A percentile compares a stretch with the other conserved stretches of the same genome.
phyloP scores from a whole-genome alignment of 2,797 vertebrate species.

The Anolis apletophallus region DNA sequence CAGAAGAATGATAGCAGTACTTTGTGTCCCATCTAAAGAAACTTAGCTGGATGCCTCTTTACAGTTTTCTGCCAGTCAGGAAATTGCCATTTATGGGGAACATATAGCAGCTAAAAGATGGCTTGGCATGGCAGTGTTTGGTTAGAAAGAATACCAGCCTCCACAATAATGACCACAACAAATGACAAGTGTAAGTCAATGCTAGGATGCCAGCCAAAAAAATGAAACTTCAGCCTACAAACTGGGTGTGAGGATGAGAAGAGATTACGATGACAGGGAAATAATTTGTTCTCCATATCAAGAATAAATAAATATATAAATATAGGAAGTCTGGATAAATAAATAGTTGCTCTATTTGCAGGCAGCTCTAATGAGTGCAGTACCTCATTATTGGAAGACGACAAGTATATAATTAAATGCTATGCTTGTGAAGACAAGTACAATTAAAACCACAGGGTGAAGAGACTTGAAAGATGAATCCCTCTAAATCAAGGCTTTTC shows the following conservation, averaged over 20 bases:
- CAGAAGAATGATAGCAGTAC: too few species aligned
- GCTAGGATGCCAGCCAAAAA: neutral
- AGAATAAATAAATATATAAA: neutral
- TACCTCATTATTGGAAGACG: conserved; percentile 17
- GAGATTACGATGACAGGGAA: neutral
- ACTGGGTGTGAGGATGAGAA: neutral
- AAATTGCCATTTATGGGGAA: too few species aligned
- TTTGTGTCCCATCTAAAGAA: too few species aligned
- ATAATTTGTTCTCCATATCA: neutral
- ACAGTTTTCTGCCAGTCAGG: too few species aligned
- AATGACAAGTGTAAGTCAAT: too few species aligned
- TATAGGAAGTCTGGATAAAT: neutral
- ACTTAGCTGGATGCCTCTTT: too few species aligned
- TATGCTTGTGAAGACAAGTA: conserved; percentile 54
- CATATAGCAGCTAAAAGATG: too few species aligned
- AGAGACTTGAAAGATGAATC: conserved; percentile 59
- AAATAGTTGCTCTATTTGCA: neutral
- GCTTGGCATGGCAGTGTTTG: too few species aligned
- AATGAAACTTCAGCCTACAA: neutral
- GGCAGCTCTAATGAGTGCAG: neutral
- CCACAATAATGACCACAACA: too few species aligned
- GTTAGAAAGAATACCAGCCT: too few species aligned
- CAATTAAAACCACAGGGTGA: conserved; percentile 69
- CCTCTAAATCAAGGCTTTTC: conserved; percentile 66
- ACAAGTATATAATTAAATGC: conserved; percentile 58